Base-by-base conservation (phyloP, 2,797 vertebrate species). In the Heterohyrax brucei region DNA sequence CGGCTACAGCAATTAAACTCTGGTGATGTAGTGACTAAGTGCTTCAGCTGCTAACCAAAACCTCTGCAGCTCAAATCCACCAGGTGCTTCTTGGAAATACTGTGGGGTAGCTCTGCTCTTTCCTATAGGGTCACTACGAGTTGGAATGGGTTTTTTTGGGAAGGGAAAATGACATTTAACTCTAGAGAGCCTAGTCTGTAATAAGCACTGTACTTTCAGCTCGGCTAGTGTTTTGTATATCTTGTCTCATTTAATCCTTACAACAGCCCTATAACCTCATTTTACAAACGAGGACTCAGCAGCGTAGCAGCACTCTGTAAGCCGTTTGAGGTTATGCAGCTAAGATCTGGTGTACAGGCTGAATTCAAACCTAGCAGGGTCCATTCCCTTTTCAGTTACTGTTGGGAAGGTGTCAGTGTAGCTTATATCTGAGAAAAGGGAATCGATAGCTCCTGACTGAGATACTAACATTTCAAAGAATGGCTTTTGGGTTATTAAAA, bases 221-320 rank as follows among this genome's bases (percentile, higher is more conserved):
- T 39, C 39, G 39, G 39, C 39, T 39, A 76, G 68, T 59, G 68
- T 83, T 94, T 79, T 68, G 50, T 9, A 0, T 39, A 61, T 68
- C 64, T 95, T 87, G 68, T 81, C 80, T 96, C 78, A 88, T 82
- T 87, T 53, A 79, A 90, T 78, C 22, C 70, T 94, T 78, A 78
- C 28, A 76, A 18, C 9, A 62, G 33, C n/a, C 21, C 73, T 76
- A 33, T 24, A 59, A 21, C 19, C 53, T 16, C 73, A 33, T 80
- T 89, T 95, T 70, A 64, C 33, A 90, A 83, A 87, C 68, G 48
- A 87, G 75, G 53, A 76, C 83, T 61, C n/a, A 66, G 24, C 39
- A 76, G 44, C 22, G 84, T 39, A 12, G 66, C 44, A 89, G 28
- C 48, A 44, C 9, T 64, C 50, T 68, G 78, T 33, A 70, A 76